Base-by-base conservation (phyloP, 2,888 invertebrate genomes). In the Ametastegia equiseti region DNA sequence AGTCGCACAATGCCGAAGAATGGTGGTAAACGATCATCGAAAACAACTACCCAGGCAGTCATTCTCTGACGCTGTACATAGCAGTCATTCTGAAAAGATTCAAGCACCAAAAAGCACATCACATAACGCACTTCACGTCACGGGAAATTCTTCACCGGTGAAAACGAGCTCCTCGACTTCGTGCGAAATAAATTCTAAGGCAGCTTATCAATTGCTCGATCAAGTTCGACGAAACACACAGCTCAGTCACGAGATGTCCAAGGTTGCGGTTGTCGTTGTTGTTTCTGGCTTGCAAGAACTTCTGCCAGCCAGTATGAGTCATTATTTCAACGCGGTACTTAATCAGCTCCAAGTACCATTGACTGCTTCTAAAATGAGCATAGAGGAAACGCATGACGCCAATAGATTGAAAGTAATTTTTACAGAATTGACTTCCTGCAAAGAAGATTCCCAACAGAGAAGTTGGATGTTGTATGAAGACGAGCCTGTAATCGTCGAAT, bases 381-480 rank as follows among this genome's bases (percentile, higher is more conserved):
- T 97, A 30, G 95, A 97, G 80, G 95, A 96, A 79, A 97, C 97
- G 0, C 96, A 97, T 2, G 98, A 98, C 91, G 96, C 97, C 0
- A 94, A 96, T 85, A 94, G 97, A 33, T 94, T 98, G 91, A 95
- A 96, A 91, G 95, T 96, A 67, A 96, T 98, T 47, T 95, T 98
- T 85, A 95, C 95, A 84, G 96, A 98, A 84, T 92, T 98, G 84
- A 96, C 97, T 1, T 96, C 96, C 83, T 97, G 98, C 84, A 98
- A 98, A 86, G 97, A 98, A 89, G 98, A 98, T 90, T 97, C 98
- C 0, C 98, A 99, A 89, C 98, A 99, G 89, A 93, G 98, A 81
- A 98, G 97, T 86, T 98, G 98, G 98, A 97, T 97, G 91, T 93
- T 98, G 42, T 97, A 98, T 90, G 98, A 98, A 90, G 98, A 98